Conservation (phyloP, 23 tunicate genomes). For the Diplosoma virens region DNA sequence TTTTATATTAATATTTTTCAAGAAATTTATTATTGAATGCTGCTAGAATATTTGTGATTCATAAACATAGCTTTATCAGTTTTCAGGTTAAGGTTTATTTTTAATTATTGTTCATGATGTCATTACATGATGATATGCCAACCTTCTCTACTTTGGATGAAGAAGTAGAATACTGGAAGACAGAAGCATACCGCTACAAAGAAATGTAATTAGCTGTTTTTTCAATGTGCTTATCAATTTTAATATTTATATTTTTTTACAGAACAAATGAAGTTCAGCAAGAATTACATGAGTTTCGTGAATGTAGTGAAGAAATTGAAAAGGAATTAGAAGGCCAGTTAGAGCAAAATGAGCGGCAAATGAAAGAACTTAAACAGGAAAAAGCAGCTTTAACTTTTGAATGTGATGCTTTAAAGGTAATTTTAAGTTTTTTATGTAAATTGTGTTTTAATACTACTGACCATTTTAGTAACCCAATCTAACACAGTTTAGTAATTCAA, state of each 20-base stretch:
- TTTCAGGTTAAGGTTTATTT: too few relatives aligned
- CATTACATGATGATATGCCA: slow-evolving; percentile 7
- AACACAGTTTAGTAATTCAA: too few relatives aligned
- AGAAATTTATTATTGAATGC: too few relatives aligned
- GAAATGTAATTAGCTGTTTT: slow-evolving; percentile 43
- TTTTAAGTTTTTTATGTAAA: background rate
- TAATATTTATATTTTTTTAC: too few relatives aligned
- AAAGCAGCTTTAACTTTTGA: slow-evolving; percentile 69
- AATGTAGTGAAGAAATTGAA: slow-evolving; percentile 86
- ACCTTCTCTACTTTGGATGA: slow-evolving; percentile 45
- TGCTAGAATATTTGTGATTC: too few relatives aligned
- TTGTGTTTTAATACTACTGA: too few relatives aligned
- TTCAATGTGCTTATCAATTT: too few relatives aligned
- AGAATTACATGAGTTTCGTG: slow-evolving; percentile 75
- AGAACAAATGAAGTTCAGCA: slow-evolving; percentile 71
- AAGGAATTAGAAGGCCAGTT: slow-evolving; percentile 70
- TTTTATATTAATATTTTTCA: too few relatives aligned
- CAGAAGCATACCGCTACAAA: slow-evolving; percentile 48
- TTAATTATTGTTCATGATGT: too few relatives aligned
- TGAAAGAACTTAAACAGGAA: slow-evolving; percentile 71
- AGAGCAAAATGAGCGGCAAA: slow-evolving; percentile 67
- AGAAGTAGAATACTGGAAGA: slow-evolving; percentile 67
- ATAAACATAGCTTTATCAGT: too few relatives aligned
- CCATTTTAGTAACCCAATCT: too few relatives aligned
- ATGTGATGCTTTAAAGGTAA: slow-evolving; percentile 74